These are phyloP conservation scores for Orchesellides sinensis DNA, from an alignment of 2,888 invertebrate species.

Conservation along the genomic window DNA sequence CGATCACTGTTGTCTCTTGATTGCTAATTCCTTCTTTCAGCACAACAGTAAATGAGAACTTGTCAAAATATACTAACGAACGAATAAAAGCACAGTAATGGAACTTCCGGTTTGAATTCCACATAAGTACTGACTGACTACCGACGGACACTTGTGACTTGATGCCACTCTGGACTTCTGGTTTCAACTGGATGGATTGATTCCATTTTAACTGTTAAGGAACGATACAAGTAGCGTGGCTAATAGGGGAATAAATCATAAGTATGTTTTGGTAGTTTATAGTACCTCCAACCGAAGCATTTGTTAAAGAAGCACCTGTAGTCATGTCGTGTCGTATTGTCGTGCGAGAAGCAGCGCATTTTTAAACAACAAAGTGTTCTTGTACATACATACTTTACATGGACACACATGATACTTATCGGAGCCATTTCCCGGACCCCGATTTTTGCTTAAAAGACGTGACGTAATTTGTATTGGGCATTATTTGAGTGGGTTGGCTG, in stretches of 20 bases:
- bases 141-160: constrained; percentile 5
- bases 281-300: neutral
- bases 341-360: constrained; percentile 63
- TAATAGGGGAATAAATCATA: constrained; percentile 58
- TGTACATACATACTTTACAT: too few relatives aligned
- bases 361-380: constrained; percentile 56
- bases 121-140: neutral
- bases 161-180: constrained; percentile 37
- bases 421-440: constrained; percentile 53
- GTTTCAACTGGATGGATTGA: constrained; percentile 38
- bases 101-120: neutral
- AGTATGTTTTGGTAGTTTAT: constrained; percentile 16
- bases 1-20: too few relatives aligned
- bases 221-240: constrained; percentile 37
- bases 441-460: constrained; percentile 47
- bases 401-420: constrained; percentile 31
- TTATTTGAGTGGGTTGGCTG: too few relatives aligned
- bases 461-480: constrained; percentile 7
- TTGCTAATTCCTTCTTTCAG: neutral
- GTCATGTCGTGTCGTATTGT: constrained; percentile 66
- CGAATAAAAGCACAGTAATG: too few relatives aligned
- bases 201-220: constrained; percentile 58
- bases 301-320: constrained; percentile 58
- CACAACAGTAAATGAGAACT: too few relatives aligned
- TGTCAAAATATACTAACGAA: too few relatives aligned